phyloP scores from a whole-genome alignment of 1,140 invertebrate genomes.

The Lepidurus arcticus region DNA sequence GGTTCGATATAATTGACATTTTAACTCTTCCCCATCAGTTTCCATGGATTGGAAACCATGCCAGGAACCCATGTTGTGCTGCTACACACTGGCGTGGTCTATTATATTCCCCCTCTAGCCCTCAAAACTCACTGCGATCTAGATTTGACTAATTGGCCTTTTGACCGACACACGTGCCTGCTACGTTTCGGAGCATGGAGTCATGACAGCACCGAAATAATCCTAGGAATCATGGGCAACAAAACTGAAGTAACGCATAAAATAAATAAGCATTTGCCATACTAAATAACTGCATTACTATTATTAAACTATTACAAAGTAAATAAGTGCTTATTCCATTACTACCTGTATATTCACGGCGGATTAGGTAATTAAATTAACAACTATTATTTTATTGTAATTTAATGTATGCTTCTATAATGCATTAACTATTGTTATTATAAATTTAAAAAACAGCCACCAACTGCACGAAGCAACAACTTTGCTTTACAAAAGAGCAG shows the following conservation, averaged over 20 bases:
- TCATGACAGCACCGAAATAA: conserved; percentile 30
- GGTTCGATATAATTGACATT: background rate
- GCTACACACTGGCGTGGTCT: conserved; percentile 29
- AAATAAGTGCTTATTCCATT: background rate
- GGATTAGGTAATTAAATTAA: no score
- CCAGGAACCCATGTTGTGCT: conserved; percentile 24
- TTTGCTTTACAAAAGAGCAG: no score
- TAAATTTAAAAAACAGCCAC: no score
- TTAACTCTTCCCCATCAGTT: conserved; percentile 26
- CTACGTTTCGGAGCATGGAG: conserved; percentile 33
- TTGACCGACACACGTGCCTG: conserved; percentile 29
- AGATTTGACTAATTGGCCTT: conserved; percentile 33
- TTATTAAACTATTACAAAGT: background rate
- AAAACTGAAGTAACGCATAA: conserved; percentile 20
- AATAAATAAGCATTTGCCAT: no score
- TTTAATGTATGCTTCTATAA: no score
- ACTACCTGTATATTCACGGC: no score
- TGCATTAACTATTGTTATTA: no score
- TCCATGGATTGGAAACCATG: conserved; percentile 16
- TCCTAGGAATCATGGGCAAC: conserved; percentile 26
- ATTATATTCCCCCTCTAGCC: conserved; percentile 28
- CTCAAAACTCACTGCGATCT: conserved; percentile 31
- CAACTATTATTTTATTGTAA: no score
- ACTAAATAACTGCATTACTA: no score
- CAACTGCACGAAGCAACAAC: no score